phyloP scores from a whole-genome alignment of 2,797 vertebrate species.

The Pangasius larnaudii region DNA sequence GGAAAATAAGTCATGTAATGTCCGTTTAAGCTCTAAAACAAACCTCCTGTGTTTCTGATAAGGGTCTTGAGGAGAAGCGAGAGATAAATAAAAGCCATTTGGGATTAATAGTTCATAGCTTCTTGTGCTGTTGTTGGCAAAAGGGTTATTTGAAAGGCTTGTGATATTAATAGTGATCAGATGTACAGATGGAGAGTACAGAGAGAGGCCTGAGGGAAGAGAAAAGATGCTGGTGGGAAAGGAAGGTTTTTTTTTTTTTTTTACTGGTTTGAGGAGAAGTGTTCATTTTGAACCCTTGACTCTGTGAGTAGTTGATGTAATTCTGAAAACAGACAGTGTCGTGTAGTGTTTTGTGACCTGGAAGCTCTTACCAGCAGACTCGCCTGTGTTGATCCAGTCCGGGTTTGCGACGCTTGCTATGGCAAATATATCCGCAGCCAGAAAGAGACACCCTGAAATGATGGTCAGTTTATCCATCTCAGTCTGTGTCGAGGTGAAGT shows the following conservation, averaged over 20 bases:
- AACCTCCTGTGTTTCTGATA: neutral
- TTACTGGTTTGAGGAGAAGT: neutral
- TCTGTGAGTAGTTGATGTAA: rapidly evolving
- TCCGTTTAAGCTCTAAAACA: neutral
- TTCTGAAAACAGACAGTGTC: neutral
- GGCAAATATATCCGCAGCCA: slow-evolving; percentile 98
- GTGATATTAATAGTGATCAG: neutral
- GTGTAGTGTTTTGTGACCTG: neutral
- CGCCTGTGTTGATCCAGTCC: slow-evolving; percentile 99
- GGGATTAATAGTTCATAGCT: neutral
- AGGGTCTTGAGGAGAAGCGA: neutral
- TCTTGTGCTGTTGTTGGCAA: neutral
- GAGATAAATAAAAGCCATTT: neutral
- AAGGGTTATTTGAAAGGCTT: too few species aligned
- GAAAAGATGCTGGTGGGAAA: neutral
- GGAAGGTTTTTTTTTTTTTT: neutral
- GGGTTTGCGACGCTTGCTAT: slow-evolving; percentile 98
- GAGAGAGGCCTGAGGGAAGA: neutral
- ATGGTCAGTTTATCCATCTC: slow-evolving; percentile 98
- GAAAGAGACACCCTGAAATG: slow-evolving; percentile 98
- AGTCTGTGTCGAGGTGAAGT: slow-evolving; percentile 37
- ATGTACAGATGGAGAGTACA: too few species aligned
- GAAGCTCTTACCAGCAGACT: slow-evolving; percentile 86
- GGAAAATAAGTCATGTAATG: neutral
- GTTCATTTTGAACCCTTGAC: neutral